These are phyloP conservation scores for Reticulitermes speratus DNA, from an alignment of 1,140 invertebrate species.

Conservation along the genomic window DNA sequence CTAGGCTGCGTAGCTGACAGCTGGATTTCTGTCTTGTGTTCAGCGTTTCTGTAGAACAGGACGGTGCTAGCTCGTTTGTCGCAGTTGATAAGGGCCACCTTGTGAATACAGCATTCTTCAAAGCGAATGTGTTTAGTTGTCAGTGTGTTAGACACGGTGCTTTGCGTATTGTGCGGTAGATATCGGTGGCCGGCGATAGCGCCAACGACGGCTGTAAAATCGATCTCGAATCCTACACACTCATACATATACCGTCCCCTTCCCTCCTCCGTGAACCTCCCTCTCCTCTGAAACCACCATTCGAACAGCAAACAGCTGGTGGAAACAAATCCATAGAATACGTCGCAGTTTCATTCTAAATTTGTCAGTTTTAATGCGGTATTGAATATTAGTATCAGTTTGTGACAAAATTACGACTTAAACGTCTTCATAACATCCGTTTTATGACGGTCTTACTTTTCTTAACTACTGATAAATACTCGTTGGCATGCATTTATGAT, in stretches of 20 bases:
- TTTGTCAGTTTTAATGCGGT: background rate
- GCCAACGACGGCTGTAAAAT: background rate
- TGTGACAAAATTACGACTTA: background rate
- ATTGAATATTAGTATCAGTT: background rate
- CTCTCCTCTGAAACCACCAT: background rate
- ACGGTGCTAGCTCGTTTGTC: background rate
- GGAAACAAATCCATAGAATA: background rate
- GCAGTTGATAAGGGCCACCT: background rate
- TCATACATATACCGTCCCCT: background rate
- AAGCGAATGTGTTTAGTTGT: background rate
- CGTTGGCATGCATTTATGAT: background rate
- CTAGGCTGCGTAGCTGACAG: background rate
- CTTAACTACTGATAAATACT: background rate
- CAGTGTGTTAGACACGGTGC: background rate
- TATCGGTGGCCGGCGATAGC: background rate
- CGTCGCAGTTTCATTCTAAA: background rate
- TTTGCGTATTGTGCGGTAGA: background rate
- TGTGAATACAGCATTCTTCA: background rate
- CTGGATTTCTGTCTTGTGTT: background rate
- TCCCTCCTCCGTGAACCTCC: background rate
- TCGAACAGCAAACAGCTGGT: constrained; percentile 1
- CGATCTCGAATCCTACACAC: constrained; percentile 17
- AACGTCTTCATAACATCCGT: background rate
- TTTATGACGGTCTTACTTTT: background rate
- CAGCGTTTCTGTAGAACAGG: background rate